These are phyloP conservation scores for Helicoverpa armigera DNA, from an alignment of 1,140 invertebrate species.

Conservation along the genomic window DNA sequence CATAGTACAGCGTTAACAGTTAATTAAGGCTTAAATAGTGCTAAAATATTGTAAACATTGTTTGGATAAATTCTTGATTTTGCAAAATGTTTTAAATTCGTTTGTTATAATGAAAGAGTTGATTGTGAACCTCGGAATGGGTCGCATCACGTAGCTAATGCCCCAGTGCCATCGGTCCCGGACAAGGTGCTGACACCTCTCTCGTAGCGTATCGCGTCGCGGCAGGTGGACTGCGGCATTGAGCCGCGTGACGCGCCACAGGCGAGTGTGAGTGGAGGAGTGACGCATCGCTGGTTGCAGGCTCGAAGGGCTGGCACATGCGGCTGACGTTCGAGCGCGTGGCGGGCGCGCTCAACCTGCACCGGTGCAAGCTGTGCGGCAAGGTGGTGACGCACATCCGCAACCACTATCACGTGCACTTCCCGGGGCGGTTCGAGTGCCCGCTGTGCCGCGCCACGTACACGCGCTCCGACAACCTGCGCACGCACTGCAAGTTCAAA, in stretches of 20 bases:
- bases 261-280: slow-evolving; percentile 51
- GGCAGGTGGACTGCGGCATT: slow-evolving; percentile 61
- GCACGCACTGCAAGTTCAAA: slow-evolving; percentile 96
- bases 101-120: slow-evolving; percentile 6
- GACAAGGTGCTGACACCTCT: background rate
- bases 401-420: slow-evolving; percentile 96
- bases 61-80: slow-evolving; percentile 40
- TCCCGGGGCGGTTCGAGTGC: slow-evolving; percentile 95
- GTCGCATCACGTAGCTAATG: slow-evolving; percentile 55
- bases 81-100: slow-evolving; percentile 37
- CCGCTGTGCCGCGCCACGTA: slow-evolving; percentile 94
- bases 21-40: slow-evolving; percentile 79
- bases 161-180: slow-evolving; percentile 61
- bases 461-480: slow-evolving; percentile 95
- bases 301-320: slow-evolving; percentile 97
- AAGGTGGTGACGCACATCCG: slow-evolving; percentile 96
- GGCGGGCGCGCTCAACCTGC: slow-evolving; percentile 95
- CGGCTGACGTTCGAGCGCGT: slow-evolving; percentile 95
- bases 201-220: background rate
- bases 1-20: slow-evolving; percentile 79
- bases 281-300: slow-evolving; percentile 89
- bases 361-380: slow-evolving; percentile 96
- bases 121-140: slow-evolving; percentile 38
- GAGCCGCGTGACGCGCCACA: slow-evolving; percentile 46
- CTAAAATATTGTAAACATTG: slow-evolving; percentile 60